phyloP scores from a whole-genome alignment of 1,140 invertebrate genomes.

The Cheumatopsyche charites region DNA sequence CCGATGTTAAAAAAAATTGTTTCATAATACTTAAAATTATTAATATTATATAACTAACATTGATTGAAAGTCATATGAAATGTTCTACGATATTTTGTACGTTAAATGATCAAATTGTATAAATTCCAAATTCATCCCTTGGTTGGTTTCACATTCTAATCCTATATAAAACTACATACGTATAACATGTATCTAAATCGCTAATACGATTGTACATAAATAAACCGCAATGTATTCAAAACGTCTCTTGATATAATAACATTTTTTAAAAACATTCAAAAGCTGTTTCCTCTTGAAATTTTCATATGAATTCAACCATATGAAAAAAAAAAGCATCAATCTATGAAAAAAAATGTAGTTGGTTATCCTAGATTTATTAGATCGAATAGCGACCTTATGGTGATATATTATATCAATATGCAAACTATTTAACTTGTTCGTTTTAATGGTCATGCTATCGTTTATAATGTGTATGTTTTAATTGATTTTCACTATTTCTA shows the following conservation, averaged over 20 bases:
- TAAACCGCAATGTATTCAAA: conserved; percentile 12
- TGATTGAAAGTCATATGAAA: too few relatives aligned
- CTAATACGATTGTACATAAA: not conserved
- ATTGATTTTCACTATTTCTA: not conserved
- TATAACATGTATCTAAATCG: too few relatives aligned
- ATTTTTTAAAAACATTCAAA: not conserved
- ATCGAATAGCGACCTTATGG: not conserved
- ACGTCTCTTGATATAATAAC: too few relatives aligned
- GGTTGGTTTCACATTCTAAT: too few relatives aligned
- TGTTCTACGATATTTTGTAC: too few relatives aligned
- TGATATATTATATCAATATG: not conserved
- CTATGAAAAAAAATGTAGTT: not conserved
- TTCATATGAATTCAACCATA: conserved; percentile 3
- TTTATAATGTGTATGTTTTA: too few relatives aligned
- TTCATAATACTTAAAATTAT: too few relatives aligned
- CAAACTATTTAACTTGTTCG: not conserved
- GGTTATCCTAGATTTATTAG: conserved; percentile 2
- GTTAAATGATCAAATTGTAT: too few relatives aligned
- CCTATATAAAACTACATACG: too few relatives aligned
- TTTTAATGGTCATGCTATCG: not conserved
- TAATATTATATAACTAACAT: too few relatives aligned
- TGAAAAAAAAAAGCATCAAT: not conserved
- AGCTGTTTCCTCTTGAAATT: not conserved
- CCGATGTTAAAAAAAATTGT: too few relatives aligned
- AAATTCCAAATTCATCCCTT: too few relatives aligned